Evolutionary conservation across 2,797 vertebrate genomes (phyloP), one percentile per base, ranked within the genome.

Genomic region (Melanotaenia pygmaea): DNA sequence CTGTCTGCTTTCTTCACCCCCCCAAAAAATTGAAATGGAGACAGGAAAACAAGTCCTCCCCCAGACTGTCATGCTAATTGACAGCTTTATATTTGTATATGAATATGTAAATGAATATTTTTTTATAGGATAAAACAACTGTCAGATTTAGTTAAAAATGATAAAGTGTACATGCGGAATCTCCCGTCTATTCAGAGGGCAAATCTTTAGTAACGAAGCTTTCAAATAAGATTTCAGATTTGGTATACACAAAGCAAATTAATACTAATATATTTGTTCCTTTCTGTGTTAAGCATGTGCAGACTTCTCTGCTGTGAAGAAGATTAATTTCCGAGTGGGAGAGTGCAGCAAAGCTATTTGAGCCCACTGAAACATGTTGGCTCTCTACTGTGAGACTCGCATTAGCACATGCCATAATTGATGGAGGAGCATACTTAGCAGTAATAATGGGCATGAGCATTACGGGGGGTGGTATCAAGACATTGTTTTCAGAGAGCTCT

Each of bases 371-470:
- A 92, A 88, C 89, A 84, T 86, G 84, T 85, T 88, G 83, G 85
- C 88, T 84, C 82, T 88, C 82, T 67, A 71, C 90, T 87, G 86
- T 79, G 90, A 88, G 88, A 74, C 89, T 88, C 87, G 14, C 91
- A 91, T 93, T 92, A 92, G 87, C 89, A 88, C 88, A 88, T 91
- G 91, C 83, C 92, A 93, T 91, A 88, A 88, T 90, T 92, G 92
- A 92, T 93, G 88, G 91, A 92, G 80, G 91, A 90, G 91, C 87
- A 81, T 88, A 92, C 88, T 93, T 93, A 92, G 90, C 84, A 64
- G 86, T 90, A 93, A 94, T 93, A 93, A 93, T 94, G 90, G 89
- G 83, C 88, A 91, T 91, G 89, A 88, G 83, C 90, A 89, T 93
- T 92, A 86, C 85, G 86, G 90, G 84, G 84, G 87, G 85, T 86